These are phyloP conservation scores for Lacanobia oleracea DNA, from an alignment of 2,888 invertebrate genomes.

Conservation along the genomic window DNA sequence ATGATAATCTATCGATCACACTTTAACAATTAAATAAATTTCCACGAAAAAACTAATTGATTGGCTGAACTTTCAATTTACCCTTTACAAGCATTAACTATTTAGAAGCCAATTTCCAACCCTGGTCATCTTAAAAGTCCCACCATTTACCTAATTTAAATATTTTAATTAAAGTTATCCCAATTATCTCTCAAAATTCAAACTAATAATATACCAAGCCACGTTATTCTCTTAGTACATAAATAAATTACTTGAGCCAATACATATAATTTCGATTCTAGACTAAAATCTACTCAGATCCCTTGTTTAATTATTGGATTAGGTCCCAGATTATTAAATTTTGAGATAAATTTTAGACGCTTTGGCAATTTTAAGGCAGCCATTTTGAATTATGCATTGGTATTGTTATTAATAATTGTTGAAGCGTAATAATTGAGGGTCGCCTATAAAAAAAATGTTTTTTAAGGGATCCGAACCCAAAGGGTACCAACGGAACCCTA, in stretches of 20 bases:
- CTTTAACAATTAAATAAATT: too few species aligned
- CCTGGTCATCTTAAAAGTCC: not conserved
- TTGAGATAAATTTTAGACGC: conserved; percentile 4
- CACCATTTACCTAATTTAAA: not conserved
- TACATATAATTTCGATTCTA: conserved; percentile 31
- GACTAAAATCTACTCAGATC: conserved; percentile 32
- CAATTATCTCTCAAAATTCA: not conserved
- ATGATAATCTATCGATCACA: too few species aligned
- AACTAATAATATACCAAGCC: not conserved
- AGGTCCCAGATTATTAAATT: conserved; percentile 43
- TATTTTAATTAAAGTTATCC: conserved; percentile 18
- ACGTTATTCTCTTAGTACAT: conserved; percentile 7
- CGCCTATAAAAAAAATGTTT: too few species aligned
- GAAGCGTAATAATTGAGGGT: too few species aligned
- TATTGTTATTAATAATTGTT: conserved; percentile 1
- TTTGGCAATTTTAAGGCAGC: conserved; percentile 8
- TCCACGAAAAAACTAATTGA: too few species aligned
- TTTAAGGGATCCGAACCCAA: too few species aligned
- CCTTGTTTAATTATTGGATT: conserved; percentile 52
- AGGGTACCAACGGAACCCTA: too few species aligned
- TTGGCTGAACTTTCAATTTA: too few species aligned
- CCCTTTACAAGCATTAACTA: not conserved
- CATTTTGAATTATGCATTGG: conserved; percentile 45
- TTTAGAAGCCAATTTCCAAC: not conserved
- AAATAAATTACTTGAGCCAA: conserved; percentile 33